Conservation (phyloP, 2,888 invertebrate species). For the Xanthia togata region DNA sequence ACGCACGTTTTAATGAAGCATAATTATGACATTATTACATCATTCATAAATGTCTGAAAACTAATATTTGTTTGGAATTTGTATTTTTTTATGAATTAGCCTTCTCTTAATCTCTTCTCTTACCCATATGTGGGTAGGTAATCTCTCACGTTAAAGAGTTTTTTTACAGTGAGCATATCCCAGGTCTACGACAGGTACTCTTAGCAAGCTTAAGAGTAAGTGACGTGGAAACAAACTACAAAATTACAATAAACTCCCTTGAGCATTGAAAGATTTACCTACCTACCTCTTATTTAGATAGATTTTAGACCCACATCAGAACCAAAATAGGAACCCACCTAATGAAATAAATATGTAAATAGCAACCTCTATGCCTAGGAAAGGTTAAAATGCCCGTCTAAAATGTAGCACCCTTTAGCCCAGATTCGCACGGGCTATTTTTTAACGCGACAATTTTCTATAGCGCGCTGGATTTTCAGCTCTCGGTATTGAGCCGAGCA, state of each 20-base stretch:
- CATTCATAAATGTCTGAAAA: background rate
- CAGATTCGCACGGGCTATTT: background rate
- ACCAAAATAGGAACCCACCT: background rate
- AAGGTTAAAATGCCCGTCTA: conserved; percentile 16
- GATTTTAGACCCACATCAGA: conserved; percentile 18
- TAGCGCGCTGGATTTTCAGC: background rate
- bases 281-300: background rate
- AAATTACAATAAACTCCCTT: background rate
- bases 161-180: background rate
- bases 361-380: background rate
- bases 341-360: conserved; percentile 40
- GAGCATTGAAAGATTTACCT: background rate
- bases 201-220: background rate
- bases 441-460: background rate
- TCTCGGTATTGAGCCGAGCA: background rate
- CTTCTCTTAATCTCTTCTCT: too few species aligned
- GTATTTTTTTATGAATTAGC: background rate
- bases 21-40: too few species aligned
- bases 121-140: background rate
- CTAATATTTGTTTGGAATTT: background rate
- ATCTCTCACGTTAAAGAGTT: background rate
- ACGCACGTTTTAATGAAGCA: background rate
- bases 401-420: conserved; percentile 18
- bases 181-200: background rate
- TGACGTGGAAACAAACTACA: background rate